These are phyloP conservation scores for Prunella strophiata DNA, from an alignment of 2,797 vertebrate species.

Conservation along the genomic window DNA sequence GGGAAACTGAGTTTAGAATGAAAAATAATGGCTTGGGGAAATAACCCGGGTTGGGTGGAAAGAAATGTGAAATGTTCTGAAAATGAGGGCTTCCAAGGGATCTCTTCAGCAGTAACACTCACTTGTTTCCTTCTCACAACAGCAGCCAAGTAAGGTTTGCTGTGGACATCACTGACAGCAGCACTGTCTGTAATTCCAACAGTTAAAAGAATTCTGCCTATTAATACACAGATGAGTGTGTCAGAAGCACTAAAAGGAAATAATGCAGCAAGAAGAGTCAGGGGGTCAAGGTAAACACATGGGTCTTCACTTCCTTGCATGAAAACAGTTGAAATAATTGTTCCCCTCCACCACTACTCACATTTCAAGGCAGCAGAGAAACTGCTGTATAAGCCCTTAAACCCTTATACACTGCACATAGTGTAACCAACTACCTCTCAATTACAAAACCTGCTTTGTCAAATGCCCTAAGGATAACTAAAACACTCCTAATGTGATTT, in stretches of 20 bases:
- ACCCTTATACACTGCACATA: neutral
- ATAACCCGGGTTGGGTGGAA: neutral
- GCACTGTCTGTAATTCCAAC: neutral
- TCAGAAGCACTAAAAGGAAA: neutral
- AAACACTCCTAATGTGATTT: neutral
- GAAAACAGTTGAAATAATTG: neutral
- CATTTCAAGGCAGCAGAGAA: neutral
- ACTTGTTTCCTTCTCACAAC: too few species aligned
- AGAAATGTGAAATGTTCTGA: neutral
- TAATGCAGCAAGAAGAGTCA: neutral
- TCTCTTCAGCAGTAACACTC: neutral
- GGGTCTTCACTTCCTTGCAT: neutral
- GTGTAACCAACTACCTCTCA: neutral
- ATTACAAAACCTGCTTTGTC: neutral
- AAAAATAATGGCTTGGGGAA: constrained; percentile 2
- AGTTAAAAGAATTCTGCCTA: neutral
- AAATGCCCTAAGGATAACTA: neutral
- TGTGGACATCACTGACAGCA: neutral
- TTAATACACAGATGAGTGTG: fast-evolving
- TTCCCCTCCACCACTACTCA: fast-evolving
- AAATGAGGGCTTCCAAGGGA: neutral
- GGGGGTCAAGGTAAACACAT: neutral
- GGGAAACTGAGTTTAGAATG: constrained; percentile 27
- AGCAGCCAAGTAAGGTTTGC: neutral
- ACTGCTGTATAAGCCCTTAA: neutral